A percentile compares a stretch with the other conserved stretches of the same genome.
Conservation (phyloP, 2,797 vertebrate genomes). For the Myioborus melanocephalus region DNA sequence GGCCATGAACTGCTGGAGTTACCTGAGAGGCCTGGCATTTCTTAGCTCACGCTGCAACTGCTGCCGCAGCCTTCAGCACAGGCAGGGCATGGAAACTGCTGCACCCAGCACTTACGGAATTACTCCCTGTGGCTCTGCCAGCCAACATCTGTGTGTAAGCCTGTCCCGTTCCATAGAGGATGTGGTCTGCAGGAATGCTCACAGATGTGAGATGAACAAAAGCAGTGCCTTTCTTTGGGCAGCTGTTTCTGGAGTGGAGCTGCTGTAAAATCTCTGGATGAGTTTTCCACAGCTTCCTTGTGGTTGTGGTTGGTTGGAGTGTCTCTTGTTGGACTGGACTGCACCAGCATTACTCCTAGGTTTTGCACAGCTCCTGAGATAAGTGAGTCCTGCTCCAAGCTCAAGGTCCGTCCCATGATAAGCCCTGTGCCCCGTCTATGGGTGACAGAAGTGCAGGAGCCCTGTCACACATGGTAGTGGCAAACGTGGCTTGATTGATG, state of each 20-base stretch:
- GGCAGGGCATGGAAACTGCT: constrained; percentile 27
- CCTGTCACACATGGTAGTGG: fast-evolving
- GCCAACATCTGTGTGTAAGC: not conserved
- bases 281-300: not conserved
- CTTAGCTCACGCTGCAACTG: not conserved
- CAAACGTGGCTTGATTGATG: not conserved
- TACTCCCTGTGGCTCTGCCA: not conserved
- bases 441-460: not conserved
- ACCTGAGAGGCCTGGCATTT: constrained; percentile 7
- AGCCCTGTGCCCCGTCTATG: not conserved
- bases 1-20: not conserved
- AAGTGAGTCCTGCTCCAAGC: not conserved
- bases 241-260: not conserved
- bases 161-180: fast-evolving
- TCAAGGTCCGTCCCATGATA: not conserved
- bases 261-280: not conserved
- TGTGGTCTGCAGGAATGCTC: not conserved
- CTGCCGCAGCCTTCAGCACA: not conserved
- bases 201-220: not conserved
- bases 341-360: not conserved
- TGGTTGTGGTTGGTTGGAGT: not conserved
- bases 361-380: not conserved
- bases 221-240: not conserved
- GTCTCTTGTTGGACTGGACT: not conserved
- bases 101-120: not conserved